Conservation (phyloP, 1,140 invertebrate species). For the Drosophila kohkoa region DNA sequence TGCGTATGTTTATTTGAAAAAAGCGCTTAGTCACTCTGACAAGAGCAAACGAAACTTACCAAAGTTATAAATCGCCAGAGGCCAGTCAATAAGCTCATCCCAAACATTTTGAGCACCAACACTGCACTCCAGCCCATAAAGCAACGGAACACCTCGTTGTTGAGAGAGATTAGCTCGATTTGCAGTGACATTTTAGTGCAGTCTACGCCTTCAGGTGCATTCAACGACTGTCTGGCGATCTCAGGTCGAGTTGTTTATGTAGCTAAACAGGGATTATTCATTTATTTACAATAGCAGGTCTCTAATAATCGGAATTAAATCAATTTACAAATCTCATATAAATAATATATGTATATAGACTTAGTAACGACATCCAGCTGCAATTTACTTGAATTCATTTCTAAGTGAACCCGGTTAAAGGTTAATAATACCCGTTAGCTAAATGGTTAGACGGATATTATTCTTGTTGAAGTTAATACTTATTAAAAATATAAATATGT, state of each 20-base stretch:
- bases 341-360: not conserved
- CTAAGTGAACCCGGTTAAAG: too few species aligned
- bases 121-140: conserved; percentile 87
- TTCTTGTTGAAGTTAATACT: too few species aligned
- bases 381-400: too few species aligned
- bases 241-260: not conserved
- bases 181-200: conserved; percentile 41
- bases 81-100: conserved; percentile 86
- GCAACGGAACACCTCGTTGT: conserved; percentile 85
- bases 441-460: too few species aligned
- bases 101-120: conserved; percentile 87
- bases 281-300: not conserved
- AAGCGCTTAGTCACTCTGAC: conserved; percentile 42
- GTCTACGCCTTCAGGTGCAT: conserved; percentile 16
- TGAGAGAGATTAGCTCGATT: conserved; percentile 57
- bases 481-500: too few species aligned
- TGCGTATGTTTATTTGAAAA: conserved; percentile 6
- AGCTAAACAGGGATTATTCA: not conserved
- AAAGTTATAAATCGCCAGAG: conserved; percentile 86
- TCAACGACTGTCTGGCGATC: conserved; percentile 34
- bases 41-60: conserved; percentile 83
- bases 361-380: too few species aligned
- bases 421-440: too few species aligned
- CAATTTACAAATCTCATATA: not conserved
- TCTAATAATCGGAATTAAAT: conserved; percentile 1